Percentiles rank a stretch among this genome's conserved stretches.
phyloP scores from a whole-genome alignment of 2,797 vertebrate genomes.

The Hylomyscus alleni region DNA sequence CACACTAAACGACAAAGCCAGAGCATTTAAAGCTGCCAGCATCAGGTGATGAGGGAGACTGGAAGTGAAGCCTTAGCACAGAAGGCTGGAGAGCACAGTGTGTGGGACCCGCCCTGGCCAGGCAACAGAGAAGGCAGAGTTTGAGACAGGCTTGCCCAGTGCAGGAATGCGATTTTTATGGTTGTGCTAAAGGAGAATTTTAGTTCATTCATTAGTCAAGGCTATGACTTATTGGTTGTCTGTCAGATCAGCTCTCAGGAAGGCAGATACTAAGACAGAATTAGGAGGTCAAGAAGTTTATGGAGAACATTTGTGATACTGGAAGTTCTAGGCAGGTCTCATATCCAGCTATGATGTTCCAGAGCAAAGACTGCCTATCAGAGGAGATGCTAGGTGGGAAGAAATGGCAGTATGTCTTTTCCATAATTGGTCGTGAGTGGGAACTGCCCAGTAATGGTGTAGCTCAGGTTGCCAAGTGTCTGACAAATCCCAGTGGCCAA shows the following conservation, averaged over 20 bases:
- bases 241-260: slow-evolving; percentile 45
- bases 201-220: slow-evolving; percentile 20
- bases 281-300: slow-evolving; percentile 12
- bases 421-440: neutral
- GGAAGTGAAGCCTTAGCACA: neutral
- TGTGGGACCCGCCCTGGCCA: neutral
- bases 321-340: neutral
- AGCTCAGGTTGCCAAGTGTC: neutral
- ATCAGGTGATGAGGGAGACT: neutral
- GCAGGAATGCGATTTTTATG: slow-evolving; percentile 24
- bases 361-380: neutral
- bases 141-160: neutral
- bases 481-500: neutral
- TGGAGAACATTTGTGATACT: neutral
- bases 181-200: slow-evolving; percentile 37
- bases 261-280: neutral
- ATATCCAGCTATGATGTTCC: neutral
- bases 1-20: neutral
- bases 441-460: neutral
- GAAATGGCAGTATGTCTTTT: neutral
- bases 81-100: neutral
- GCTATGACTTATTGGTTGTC: slow-evolving; percentile 37
- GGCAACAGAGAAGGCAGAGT: neutral
- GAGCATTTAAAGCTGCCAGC: neutral
- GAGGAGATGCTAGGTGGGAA: neutral